These are phyloP conservation scores for Carlito syrichta DNA, from an alignment of 2,113 vertebrate species.

Conservation along the genomic window DNA sequence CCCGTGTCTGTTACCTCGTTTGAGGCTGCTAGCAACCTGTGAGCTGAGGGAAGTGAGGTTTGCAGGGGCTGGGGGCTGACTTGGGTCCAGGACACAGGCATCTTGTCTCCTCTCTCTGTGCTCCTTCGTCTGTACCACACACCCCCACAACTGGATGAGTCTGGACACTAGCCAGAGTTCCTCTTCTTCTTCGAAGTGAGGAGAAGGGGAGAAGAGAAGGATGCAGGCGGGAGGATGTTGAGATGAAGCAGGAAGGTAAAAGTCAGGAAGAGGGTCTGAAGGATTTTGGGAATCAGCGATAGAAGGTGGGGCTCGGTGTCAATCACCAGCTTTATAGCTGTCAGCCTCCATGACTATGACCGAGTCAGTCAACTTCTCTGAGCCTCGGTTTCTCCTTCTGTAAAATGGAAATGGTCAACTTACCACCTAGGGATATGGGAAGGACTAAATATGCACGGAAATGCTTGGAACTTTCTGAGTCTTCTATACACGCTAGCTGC, in stretches of 20 bases:
- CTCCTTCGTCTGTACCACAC: neutral
- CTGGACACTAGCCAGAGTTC: neutral
- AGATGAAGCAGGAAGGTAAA: neutral
- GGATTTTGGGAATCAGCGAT: neutral
- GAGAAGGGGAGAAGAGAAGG: neutral
- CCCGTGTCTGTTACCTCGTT: neutral
- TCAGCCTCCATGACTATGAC: neutral
- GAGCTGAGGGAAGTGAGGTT: neutral
- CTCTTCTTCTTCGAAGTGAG: neutral
- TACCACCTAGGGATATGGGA: neutral
- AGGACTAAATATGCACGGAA: neutral
- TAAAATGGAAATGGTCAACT: neutral
- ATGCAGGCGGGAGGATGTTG: neutral
- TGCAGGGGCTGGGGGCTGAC: neutral
- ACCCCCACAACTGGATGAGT: neutral
- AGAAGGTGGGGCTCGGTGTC: neutral
- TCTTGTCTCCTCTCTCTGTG: neutral
- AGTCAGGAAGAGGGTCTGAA: neutral
- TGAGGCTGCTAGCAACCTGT: too few relatives aligned
- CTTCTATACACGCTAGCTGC: fast-evolving
- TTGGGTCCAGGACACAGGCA: neutral
- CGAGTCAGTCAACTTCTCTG: neutral
- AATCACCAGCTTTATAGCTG: neutral
- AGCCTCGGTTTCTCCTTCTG: neutral
- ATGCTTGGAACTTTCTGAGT: neutral